These are phyloP conservation scores for Leucophenga montana DNA, from an alignment of 2,888 invertebrate genomes.

Conservation along the genomic window DNA sequence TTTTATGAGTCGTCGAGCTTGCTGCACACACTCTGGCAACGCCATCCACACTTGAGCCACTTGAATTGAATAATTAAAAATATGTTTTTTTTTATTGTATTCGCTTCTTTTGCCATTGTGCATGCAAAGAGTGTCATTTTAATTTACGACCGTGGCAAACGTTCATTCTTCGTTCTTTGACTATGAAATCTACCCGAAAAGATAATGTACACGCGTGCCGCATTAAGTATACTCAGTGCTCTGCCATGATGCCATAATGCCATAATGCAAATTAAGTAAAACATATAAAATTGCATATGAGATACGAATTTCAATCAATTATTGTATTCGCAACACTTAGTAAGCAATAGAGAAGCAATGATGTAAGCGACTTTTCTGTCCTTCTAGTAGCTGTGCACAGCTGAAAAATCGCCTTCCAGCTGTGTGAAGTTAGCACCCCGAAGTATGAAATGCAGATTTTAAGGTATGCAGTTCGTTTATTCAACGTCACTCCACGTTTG, in stretches of 20 bases:
- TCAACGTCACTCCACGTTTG: no score
- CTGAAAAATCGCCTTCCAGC: no score
- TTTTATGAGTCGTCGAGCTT: slow-evolving; percentile 57
- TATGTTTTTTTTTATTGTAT: neutral
- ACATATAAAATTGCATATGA: no score
- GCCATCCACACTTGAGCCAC: slow-evolving; percentile 62
- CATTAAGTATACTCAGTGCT: slow-evolving; percentile 60
- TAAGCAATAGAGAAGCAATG: no score
- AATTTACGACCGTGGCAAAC: slow-evolving; percentile 62
- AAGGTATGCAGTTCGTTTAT: no score
- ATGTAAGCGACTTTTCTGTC: no score
- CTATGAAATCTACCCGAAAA: slow-evolving; percentile 48
- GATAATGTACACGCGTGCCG: slow-evolving; percentile 64
- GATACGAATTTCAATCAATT: no score
- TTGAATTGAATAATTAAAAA: slow-evolving; percentile 65
- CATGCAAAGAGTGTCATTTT: slow-evolving; percentile 67
- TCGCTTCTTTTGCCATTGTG: slow-evolving; percentile 38
- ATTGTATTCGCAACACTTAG: no score
- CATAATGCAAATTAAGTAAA: no score
- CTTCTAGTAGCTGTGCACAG: no score
- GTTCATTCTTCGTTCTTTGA: slow-evolving; percentile 22
- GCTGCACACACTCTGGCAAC: slow-evolving; percentile 53
- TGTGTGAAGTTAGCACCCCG: no score
- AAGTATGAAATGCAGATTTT: no score
- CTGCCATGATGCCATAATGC: neutral